A percentile compares a stretch with the other conserved stretches of the same genome.
Conservation (phyloP, 2,113 vertebrate genomes). For the Donacobius atricapilla region DNA sequence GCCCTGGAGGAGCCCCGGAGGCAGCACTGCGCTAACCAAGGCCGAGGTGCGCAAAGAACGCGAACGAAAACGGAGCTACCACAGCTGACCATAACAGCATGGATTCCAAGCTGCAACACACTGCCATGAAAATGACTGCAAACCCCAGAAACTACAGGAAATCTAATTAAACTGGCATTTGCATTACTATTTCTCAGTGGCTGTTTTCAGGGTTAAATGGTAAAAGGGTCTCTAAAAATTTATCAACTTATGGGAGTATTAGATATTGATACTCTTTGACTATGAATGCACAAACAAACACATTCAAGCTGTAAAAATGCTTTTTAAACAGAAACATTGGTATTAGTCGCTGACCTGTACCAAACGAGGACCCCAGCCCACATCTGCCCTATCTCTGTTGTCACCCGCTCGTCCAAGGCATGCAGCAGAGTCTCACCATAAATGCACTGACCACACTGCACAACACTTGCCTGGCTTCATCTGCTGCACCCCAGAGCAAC, state of each 20-base stretch:
- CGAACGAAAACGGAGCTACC: rapidly evolving
- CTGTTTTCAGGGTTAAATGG: background rate
- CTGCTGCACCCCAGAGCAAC: background rate
- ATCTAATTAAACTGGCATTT: background rate
- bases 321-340: background rate
- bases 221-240: background rate
- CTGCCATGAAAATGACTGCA: background rate
- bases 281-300: background rate
- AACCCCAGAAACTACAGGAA: background rate
- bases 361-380: background rate
- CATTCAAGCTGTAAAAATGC: background rate
- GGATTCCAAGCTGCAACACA: background rate
- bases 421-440: background rate
- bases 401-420: background rate
- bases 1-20: rapidly evolving
- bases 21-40: background rate
- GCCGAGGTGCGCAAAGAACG: background rate
- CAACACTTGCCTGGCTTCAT: background rate
- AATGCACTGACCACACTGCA: rapidly evolving
- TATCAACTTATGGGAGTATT: background rate
- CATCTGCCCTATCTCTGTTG: background rate
- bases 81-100: no score
- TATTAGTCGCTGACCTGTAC: background rate
- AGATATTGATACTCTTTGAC: background rate
- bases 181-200: background rate